Conservation (phyloP, 2,888 invertebrate genomes). For the Sminthurides aquaticus region DNA sequence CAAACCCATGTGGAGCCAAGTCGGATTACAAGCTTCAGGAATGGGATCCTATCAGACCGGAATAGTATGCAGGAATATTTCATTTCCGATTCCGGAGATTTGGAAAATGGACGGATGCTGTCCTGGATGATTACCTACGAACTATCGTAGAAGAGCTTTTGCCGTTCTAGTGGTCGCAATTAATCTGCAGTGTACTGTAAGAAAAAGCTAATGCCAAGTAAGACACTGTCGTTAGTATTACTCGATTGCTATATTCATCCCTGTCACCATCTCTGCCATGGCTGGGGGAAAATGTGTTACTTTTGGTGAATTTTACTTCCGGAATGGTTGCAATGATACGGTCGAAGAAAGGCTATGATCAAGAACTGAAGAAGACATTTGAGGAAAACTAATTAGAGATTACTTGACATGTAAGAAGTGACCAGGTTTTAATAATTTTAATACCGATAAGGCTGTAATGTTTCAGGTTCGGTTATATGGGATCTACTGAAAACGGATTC, state of each 20-base stretch:
- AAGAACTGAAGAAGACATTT: conserved; percentile 49
- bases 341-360: conserved; percentile 46
- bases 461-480: conserved; percentile 44
- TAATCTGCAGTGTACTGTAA: conserved; percentile 57
- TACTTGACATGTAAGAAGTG: too few relatives aligned
- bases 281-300: conserved; percentile 57
- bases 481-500: conserved; percentile 43
- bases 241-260: background rate
- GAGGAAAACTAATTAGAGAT: too few relatives aligned
- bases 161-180: conserved; percentile 52
- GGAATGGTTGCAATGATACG: conserved; percentile 55
- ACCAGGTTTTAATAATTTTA: too few relatives aligned
- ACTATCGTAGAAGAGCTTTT: conserved; percentile 51
- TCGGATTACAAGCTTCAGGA: conserved; percentile 53
- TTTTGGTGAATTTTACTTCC: conserved; percentile 57
- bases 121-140: conserved; percentile 52
- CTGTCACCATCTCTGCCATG: too few relatives aligned
- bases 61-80: conserved; percentile 53
- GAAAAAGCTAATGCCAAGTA: conserved; percentile 62
- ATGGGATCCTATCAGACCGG: conserved; percentile 49
- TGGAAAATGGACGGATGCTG: conserved; percentile 56
- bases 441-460: too few relatives aligned
- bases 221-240: conserved; percentile 30
- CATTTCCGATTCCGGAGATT: conserved; percentile 55
- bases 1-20: conserved; percentile 46